Percentiles rank a stretch among this genome's conserved stretches.
These are phyloP conservation scores for Halyomorpha halys DNA, from an alignment of 1,140 invertebrate genomes.

Conservation along the genomic window DNA sequence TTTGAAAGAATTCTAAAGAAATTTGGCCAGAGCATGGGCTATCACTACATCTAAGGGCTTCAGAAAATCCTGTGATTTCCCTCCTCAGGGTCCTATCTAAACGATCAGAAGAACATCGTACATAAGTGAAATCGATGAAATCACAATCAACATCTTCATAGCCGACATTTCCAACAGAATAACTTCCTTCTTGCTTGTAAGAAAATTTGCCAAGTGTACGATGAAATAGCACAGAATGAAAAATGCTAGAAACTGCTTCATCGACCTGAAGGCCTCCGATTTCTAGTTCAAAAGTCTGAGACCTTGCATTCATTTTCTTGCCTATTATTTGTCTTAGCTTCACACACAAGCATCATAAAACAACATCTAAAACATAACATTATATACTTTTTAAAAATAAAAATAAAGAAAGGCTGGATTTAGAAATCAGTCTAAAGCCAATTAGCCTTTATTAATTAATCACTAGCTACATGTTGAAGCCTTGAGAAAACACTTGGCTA, in stretches of 20 bases:
- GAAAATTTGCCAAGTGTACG: slow-evolving; percentile 89
- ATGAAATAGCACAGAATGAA: slow-evolving; percentile 91
- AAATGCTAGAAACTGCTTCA: slow-evolving; percentile 86
- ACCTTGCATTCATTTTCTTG: slow-evolving; percentile 71
- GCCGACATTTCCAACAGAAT: slow-evolving; percentile 88
- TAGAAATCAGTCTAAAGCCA: too few species aligned
- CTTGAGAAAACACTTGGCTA: too few species aligned
- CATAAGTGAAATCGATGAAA: slow-evolving; percentile 95
- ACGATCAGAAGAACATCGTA: slow-evolving; percentile 68
- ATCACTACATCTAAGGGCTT: slow-evolving; percentile 65
- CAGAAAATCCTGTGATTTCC: slow-evolving; percentile 77
- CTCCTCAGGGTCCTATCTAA: slow-evolving; percentile 63
- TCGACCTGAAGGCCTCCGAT: slow-evolving; percentile 89
- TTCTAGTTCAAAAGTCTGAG: slow-evolving; percentile 70
- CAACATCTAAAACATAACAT: too few species aligned
- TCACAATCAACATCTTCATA: slow-evolving; percentile 94
- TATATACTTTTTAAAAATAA: too few species aligned
- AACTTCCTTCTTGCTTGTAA: slow-evolving; percentile 85
- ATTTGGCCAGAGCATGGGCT: slow-evolving; percentile 70
- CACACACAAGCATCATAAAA: too few species aligned
- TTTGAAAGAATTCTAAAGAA: slow-evolving; percentile 90
- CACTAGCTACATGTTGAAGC: too few species aligned
- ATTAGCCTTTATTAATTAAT: too few species aligned
- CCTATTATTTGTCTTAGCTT: too few species aligned
- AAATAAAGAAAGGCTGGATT: too few species aligned